Conservation (phyloP, 2,113 vertebrate species). For the Pseudorasbora parva region DNA sequence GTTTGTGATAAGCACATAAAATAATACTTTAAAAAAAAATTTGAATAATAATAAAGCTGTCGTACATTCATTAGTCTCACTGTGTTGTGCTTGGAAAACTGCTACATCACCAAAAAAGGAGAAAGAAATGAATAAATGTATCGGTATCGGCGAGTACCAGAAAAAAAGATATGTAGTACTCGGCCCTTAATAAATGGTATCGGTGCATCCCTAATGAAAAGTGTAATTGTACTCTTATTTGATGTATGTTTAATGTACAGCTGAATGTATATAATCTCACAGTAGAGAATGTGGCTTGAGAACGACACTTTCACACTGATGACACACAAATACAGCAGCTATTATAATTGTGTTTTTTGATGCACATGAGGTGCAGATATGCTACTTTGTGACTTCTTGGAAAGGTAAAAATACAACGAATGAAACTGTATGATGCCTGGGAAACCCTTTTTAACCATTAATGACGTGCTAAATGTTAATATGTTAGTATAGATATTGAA, state of each 20-base stretch:
- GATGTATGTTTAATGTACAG: slow-evolving; percentile 48
- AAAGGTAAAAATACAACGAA: neutral
- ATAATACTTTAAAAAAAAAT: too few species aligned
- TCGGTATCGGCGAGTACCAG: too few species aligned
- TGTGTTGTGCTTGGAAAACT: too few species aligned
- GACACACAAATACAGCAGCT: slow-evolving; percentile 9
- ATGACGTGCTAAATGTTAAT: slow-evolving; percentile 27
- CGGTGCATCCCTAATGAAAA: too few species aligned
- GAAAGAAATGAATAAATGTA: too few species aligned
- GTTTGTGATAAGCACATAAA: too few species aligned
- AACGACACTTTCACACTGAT: neutral
- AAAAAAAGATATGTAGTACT: too few species aligned
- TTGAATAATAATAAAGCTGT: too few species aligned
- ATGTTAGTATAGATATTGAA: slow-evolving; percentile 14
- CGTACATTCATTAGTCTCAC: too few species aligned
- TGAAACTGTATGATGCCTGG: neutral
- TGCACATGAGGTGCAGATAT: neutral
- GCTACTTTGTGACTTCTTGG: neutral
- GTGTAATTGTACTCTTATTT: neutral
- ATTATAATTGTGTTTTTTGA: slow-evolving; percentile 4
- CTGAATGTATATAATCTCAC: slow-evolving; percentile 42
- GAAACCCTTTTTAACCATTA: neutral
- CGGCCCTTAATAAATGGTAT: too few species aligned
- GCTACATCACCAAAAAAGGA: too few species aligned
- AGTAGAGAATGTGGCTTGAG: neutral